Evolutionary conservation across 2,113 vertebrate genomes (phyloP).

Genomic region (Tyto alba): DNA sequence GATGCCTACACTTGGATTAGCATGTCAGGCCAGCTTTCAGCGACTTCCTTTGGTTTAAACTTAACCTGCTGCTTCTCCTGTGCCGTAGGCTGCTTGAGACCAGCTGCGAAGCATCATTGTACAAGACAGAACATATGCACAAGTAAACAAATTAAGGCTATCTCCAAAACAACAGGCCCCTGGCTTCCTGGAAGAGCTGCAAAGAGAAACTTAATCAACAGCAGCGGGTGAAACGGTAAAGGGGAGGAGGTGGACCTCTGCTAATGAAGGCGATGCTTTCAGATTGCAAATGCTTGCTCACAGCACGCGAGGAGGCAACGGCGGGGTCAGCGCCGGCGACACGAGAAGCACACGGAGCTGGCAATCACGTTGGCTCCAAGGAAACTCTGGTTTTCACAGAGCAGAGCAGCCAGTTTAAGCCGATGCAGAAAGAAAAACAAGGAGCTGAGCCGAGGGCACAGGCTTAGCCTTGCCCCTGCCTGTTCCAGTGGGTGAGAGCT

Average conservation of each 20-base stretch:
- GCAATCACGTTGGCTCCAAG: neutral
- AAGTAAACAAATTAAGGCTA: constrained; percentile 55
- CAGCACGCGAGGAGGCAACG: neutral
- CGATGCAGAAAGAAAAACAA: rapidly evolving
- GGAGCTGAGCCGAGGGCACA: rapidly evolving
- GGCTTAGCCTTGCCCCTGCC: neutral
- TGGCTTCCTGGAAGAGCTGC: constrained; percentile 61
- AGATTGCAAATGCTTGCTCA: neutral
- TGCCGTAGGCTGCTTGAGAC: neutral
- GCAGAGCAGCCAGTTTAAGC: neutral
- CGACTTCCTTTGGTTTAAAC: neutral
- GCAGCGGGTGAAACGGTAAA: neutral
- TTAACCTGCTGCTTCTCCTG: constrained; percentile 32
- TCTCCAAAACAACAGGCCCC: constrained; percentile 55
- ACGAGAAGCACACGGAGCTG: rapidly evolving
- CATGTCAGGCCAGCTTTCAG: neutral
- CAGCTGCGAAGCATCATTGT: constrained; percentile 28
- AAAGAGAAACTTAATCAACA: constrained; percentile 39
- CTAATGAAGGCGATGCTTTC: neutral
- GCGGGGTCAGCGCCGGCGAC: neutral
- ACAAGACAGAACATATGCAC: constrained; percentile 46
- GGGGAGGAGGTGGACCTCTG: constrained; percentile 17
- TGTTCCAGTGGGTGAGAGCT: rapidly evolving
- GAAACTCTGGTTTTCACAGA: neutral
- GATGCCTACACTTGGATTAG: neutral